Conservation (phyloP, 2,797 vertebrate genomes). For the Darevskia nairensis region DNA sequence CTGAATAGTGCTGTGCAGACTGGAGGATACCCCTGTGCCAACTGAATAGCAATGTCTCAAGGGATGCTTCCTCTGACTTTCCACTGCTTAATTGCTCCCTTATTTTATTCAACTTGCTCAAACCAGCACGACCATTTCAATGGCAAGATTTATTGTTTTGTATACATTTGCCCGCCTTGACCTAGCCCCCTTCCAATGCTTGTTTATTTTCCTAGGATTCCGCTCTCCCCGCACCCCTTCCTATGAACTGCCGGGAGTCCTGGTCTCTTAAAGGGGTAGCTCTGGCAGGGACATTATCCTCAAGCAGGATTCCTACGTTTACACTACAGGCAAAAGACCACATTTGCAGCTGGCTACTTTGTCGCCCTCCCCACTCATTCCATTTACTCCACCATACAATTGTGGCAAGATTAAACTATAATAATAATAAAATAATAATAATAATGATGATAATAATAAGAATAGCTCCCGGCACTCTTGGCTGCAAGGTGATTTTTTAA, state of each 20-base stretch:
- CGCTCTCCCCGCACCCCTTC: fast-evolving
- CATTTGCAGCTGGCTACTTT: conserved; percentile 2
- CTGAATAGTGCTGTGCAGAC: not conserved
- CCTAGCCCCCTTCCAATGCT: fast-evolving
- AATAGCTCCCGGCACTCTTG: not conserved
- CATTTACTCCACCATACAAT: not conserved
- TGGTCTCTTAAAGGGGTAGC: not conserved
- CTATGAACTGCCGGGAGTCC: not conserved
- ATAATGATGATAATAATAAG: too few relatives aligned
- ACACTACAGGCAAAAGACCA: conserved; percentile 47
- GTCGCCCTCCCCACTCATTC: conserved; percentile 48
- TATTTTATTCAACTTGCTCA: not conserved
- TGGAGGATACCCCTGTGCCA: not conserved
- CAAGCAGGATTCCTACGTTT: not conserved
- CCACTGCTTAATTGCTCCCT: not conserved
- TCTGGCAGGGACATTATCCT: not conserved
- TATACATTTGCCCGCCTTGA: fast-evolving
- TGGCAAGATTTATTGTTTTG: not conserved
- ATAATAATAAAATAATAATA: too few relatives aligned
- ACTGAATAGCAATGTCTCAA: not conserved
- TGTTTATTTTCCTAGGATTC: not conserved
- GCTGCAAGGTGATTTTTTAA: not conserved
- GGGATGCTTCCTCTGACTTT: not conserved
- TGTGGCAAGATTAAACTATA: too few relatives aligned
- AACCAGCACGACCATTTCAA: fast-evolving